These are phyloP conservation scores for Girardia tigrina DNA, from an alignment of 2,888 invertebrate genomes.

Conservation along the genomic window DNA sequence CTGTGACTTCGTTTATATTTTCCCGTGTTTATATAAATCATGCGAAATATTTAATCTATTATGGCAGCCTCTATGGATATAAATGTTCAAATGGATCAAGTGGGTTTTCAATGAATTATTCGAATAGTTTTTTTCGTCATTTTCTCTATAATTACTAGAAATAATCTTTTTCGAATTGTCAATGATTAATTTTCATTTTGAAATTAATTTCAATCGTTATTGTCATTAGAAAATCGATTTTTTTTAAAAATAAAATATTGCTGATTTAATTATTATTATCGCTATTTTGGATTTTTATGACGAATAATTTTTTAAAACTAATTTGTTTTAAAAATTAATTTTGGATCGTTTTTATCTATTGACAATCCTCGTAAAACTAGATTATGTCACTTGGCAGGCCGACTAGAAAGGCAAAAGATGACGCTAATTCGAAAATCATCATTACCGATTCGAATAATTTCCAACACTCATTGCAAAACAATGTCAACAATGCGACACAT, in stretches of 20 bases:
- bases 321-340: slow-evolving; percentile 19
- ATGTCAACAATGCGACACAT: not conserved
- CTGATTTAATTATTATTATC: too few species aligned
- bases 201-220: too few species aligned
- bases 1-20: slow-evolving; percentile 11
- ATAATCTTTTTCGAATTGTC: too few species aligned
- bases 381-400: slow-evolving; percentile 20
- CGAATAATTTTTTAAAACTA: too few species aligned
- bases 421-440: not conserved
- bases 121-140: too few species aligned
- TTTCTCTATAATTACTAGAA: too few species aligned
- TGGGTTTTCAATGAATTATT: too few species aligned
- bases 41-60: slow-evolving; percentile 23
- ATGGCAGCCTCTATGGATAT: slow-evolving; percentile 23
- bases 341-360: not conserved
- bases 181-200: too few species aligned
- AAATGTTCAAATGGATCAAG: slow-evolving; percentile 23
- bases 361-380: too few species aligned
- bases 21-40: slow-evolving; percentile 15
- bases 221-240: too few species aligned
- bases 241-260: too few species aligned
- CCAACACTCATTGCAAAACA: slow-evolving; percentile 1
- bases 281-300: too few species aligned
- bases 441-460: slow-evolving; percentile 1
- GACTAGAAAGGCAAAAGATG: slow-evolving; percentile 14